Conservation (phyloP, 2,888 invertebrate species). For the Macrophya alboannulata region DNA sequence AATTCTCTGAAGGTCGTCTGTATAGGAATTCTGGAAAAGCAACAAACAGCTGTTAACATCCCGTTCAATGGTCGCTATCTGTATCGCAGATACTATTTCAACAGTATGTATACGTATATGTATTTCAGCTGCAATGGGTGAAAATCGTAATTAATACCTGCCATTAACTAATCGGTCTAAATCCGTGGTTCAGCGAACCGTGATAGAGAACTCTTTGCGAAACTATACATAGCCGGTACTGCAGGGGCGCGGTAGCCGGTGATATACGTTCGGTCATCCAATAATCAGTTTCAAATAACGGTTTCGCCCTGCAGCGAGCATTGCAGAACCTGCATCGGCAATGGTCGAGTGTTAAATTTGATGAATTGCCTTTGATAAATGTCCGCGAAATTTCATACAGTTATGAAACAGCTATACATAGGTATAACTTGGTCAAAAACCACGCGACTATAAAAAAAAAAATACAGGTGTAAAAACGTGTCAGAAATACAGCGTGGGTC, state of each 20-base stretch:
- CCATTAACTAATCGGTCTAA: slow-evolving; percentile 41
- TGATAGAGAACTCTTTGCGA: background rate
- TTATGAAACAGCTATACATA: background rate
- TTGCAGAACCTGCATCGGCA: background rate
- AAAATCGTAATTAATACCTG: slow-evolving; percentile 33
- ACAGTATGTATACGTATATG: background rate
- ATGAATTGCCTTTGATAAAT: background rate
- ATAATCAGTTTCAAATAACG: slow-evolving; percentile 47
- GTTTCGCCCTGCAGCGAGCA: background rate
- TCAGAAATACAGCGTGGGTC: too few species aligned
- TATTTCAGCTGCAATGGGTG: background rate
- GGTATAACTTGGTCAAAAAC: too few species aligned
- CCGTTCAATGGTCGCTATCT: background rate
- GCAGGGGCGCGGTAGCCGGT: background rate
- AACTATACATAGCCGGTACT: background rate
- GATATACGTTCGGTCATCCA: slow-evolving; percentile 39
- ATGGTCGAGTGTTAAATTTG: slow-evolving; percentile 44
- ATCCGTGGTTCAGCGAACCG: slow-evolving; percentile 4
- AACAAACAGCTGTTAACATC: background rate
- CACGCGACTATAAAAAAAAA: too few species aligned
- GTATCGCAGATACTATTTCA: background rate
- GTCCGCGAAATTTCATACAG: slow-evolving; percentile 10
- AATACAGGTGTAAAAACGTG: background rate
- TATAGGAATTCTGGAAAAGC: background rate
- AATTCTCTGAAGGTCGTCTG: background rate